Conservation (phyloP, 1,140 invertebrate species). For the Kradibia gibbosae region DNA sequence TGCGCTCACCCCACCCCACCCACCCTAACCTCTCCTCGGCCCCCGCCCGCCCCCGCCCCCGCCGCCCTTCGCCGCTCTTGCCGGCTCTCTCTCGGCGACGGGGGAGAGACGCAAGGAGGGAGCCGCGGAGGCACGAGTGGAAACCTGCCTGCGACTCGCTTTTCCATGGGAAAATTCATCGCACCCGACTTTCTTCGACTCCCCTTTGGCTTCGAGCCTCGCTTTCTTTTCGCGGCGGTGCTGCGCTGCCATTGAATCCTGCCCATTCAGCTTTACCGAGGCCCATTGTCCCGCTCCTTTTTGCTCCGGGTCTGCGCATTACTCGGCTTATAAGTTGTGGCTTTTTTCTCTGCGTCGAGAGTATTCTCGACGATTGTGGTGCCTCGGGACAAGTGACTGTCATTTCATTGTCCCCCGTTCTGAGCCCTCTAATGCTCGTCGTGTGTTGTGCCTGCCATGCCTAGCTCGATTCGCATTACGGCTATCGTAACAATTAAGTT, state of each 20-base stretch:
- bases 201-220: not conserved
- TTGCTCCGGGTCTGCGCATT: too few species aligned
- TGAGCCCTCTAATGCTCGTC: not conserved
- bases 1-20: not conserved
- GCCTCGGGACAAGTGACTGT: not conserved
- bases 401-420: not conserved
- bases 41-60: too few species aligned
- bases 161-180: conserved; percentile 45
- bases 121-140: not conserved
- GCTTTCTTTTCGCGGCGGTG: not conserved
- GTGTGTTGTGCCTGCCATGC: not conserved
- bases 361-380: not conserved
- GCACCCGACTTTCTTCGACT: conserved; percentile 35
- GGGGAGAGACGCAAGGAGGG: not conserved
- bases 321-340: conserved; percentile 15
- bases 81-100: not conserved
- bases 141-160: not conserved
- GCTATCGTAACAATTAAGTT: too few species aligned
- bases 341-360: not conserved
- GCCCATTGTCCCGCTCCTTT: not conserved
- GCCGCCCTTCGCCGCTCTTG: too few species aligned
- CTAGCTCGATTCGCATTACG: too few species aligned
- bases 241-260: not conserved
- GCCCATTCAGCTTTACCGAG: not conserved
- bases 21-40: not conserved